phyloP scores from a whole-genome alignment of 1,140 invertebrate genomes.

The Globodera rostochiensis region DNA sequence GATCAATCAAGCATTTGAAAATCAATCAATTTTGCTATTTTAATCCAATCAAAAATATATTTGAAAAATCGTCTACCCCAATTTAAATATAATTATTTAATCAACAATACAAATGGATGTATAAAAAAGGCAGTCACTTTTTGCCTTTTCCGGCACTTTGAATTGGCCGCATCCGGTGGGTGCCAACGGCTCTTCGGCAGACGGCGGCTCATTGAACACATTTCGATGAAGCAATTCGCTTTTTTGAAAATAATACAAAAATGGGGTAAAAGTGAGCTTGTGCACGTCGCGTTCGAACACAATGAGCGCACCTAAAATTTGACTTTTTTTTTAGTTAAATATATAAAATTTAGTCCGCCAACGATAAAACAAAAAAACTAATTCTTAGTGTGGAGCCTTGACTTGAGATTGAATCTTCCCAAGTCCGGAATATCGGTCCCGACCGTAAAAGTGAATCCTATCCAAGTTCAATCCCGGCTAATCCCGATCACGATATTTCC shows the following conservation, averaged over 20 bases:
- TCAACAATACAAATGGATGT: not conserved
- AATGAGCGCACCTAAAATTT: not conserved
- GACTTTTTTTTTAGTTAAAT: not conserved
- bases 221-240: constrained; percentile 1
- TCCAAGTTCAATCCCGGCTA: too few species aligned
- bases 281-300: not conserved
- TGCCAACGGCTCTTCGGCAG: not conserved
- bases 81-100: too few species aligned
- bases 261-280: not conserved
- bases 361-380: too few species aligned
- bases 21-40: too few species aligned
- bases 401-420: too few species aligned
- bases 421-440: too few species aligned
- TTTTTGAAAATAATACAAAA: constrained; percentile 3
- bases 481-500: too few species aligned
- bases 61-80: too few species aligned
- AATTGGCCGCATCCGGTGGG: not conserved
- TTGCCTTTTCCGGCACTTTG: constrained; percentile 2
- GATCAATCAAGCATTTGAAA: too few species aligned
- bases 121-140: not conserved
- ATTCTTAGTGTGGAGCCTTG: too few species aligned
- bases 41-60: too few species aligned
- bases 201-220: not conserved
- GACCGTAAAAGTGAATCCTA: too few species aligned
- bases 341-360: not conserved